Evolutionary conservation across 2,797 vertebrate species (phyloP).

Genomic region (Chromobotia macracanthus): DNA sequence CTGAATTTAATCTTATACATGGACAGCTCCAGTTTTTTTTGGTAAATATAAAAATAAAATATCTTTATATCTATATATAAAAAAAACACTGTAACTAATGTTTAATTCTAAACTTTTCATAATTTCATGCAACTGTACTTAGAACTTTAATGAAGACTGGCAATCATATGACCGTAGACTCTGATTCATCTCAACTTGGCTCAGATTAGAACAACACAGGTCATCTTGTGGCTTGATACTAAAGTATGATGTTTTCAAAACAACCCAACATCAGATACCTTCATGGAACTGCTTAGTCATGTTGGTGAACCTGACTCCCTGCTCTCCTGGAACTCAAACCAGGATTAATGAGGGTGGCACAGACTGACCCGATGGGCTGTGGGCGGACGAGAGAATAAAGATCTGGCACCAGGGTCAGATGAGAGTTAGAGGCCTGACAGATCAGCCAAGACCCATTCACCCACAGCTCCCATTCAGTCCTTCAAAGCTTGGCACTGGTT

Average conservation of each 20-base stretch:
- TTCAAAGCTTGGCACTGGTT: not conserved
- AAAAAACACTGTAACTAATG: not conserved
- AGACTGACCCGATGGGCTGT: constrained; percentile 38
- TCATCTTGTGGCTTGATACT: not conserved
- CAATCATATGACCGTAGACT: not conserved
- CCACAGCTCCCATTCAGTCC: constrained; percentile 33
- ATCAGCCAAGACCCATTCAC: constrained; percentile 38
- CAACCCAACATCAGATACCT: constrained; percentile 29
- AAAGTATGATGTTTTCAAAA: constrained; percentile 40
- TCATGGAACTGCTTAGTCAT: constrained; percentile 38
- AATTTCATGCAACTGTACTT: not conserved
- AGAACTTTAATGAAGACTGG: not conserved
- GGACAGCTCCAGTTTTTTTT: not conserved
- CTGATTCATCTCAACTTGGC: constrained; percentile 13
- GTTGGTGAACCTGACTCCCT: constrained; percentile 23
- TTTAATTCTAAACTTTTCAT: not conserved
- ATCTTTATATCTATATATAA: too few species aligned
- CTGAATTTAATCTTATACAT: not conserved
- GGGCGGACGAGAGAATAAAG: constrained; percentile 37
- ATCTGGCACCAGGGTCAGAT: constrained; percentile 26
- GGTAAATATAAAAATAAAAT: too few species aligned
- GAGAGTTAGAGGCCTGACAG: constrained; percentile 18
- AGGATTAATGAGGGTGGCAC: constrained; percentile 29
- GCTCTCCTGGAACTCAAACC: constrained; percentile 22
- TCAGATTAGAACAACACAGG: not conserved